Evolutionary conservation across 2,797 vertebrate genomes (phyloP).

Genomic region (Mastacembelus armatus): DNA sequence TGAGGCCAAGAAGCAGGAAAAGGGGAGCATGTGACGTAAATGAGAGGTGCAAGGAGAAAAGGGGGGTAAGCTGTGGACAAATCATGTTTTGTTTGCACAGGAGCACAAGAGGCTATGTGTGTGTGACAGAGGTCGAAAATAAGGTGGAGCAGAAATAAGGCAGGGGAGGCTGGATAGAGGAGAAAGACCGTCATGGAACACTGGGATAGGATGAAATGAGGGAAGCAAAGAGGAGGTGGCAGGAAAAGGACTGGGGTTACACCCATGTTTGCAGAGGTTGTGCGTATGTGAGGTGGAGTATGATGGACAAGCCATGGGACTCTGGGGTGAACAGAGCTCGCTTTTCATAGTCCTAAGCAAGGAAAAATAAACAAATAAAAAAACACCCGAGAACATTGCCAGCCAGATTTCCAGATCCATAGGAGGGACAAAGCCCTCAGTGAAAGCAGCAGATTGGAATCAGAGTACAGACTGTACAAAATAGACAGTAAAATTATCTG

Average conservation of each 20-base stretch:
- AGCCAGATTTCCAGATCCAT: neutral
- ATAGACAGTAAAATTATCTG: neutral
- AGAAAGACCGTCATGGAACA: slow-evolving; percentile 58
- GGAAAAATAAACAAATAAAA: neutral
- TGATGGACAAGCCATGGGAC: neutral
- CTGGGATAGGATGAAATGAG: slow-evolving; percentile 20
- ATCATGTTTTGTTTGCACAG: slow-evolving; percentile 57
- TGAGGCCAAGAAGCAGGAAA: neutral
- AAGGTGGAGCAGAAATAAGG: no score
- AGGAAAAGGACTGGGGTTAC: slow-evolving; percentile 47
- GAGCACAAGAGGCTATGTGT: slow-evolving; percentile 68
- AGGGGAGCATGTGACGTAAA: no score
- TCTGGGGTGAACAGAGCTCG: slow-evolving; percentile 48
- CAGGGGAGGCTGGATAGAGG: slow-evolving; percentile 12
- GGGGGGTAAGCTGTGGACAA: slow-evolving; percentile 32
- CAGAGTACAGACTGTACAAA: no score
- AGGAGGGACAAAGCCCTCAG: neutral
- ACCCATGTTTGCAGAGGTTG: slow-evolving; percentile 68
- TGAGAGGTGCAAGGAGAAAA: slow-evolving; percentile 14
- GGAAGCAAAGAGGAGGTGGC: slow-evolving; percentile 41
- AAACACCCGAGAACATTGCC: slow-evolving; percentile 3
- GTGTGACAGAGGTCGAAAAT: slow-evolving; percentile 24
- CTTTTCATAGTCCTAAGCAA: slow-evolving; percentile 47
- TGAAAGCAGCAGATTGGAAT: neutral
- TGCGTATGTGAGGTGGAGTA: slow-evolving; percentile 15